Evolutionary conservation across 2,113 vertebrate genomes (phyloP).

Genomic region (Myocastor coypus): DNA sequence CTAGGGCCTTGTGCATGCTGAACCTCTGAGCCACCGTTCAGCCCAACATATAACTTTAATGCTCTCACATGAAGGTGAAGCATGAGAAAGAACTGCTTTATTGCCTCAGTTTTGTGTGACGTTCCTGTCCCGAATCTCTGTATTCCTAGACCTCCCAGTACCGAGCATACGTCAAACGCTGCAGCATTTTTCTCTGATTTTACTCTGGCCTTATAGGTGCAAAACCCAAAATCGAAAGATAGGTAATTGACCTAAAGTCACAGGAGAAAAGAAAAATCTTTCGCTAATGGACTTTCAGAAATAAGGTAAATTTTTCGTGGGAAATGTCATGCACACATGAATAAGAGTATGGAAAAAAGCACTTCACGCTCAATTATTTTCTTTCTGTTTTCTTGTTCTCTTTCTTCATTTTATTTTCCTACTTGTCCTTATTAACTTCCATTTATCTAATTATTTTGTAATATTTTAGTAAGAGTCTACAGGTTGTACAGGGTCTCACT

Average conservation of each 20-base stretch:
- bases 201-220: neutral
- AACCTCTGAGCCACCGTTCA: neutral
- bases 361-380: too few species aligned
- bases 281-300: neutral
- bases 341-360: too few species aligned
- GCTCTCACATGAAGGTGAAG: neutral
- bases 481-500: too few species aligned
- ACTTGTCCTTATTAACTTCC: too few species aligned
- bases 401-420: too few species aligned
- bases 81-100: neutral
- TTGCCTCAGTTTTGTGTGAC: neutral
- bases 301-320: neutral
- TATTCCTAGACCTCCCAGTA: neutral
- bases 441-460: too few species aligned
- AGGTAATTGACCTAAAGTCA: neutral
- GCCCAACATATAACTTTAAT: neutral
- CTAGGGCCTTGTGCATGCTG: neutral
- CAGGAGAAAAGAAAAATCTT: neutral
- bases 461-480: too few species aligned
- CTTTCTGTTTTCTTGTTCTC: too few species aligned
- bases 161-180: neutral
- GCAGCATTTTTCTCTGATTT: neutral
- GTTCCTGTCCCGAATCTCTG: neutral
- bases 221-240: neutral
- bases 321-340: neutral